Percentiles rank a stretch among this genome's conserved stretches.
Evolutionary conservation across 2,113 vertebrate species (phyloP).

Genomic region (Scartelaos histophorus): DNA sequence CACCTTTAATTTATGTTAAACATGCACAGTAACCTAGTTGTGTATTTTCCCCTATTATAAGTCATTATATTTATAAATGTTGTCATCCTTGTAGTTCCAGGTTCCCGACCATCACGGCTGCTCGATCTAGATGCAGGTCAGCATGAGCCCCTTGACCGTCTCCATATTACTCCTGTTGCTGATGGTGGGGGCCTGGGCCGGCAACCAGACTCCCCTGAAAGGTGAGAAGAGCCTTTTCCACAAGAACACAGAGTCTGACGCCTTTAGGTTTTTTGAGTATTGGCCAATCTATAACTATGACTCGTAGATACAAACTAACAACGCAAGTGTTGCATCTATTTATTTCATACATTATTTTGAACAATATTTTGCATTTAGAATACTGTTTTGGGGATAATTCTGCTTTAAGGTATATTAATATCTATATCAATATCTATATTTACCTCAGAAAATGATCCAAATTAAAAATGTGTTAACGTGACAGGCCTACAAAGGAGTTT

Average conservation of each 20-base stretch:
- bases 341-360: no score
- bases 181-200: conserved; percentile 38
- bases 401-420: no score
- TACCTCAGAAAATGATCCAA: no score
- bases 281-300: neutral
- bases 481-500: no score
- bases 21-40: neutral
- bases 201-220: conserved; percentile 41
- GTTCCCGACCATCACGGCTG: neutral
- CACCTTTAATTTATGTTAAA: neutral
- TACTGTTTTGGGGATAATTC: no score
- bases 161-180: conserved; percentile 47
- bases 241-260: neutral
- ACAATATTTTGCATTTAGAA: no score
- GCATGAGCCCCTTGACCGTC: conserved; percentile 48
- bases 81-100: conserved; percentile 7
- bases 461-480: no score
- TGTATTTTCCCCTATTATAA: neutral
- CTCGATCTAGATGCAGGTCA: conserved; percentile 18
- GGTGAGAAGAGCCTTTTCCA: conserved; percentile 36
- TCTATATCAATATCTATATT: no score
- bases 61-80: neutral
- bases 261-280: neutral
- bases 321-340: no score
- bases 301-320: no score